These are phyloP conservation scores for Diplazon laetatorius DNA, from an alignment of 2,888 invertebrate species.

Conservation along the genomic window DNA sequence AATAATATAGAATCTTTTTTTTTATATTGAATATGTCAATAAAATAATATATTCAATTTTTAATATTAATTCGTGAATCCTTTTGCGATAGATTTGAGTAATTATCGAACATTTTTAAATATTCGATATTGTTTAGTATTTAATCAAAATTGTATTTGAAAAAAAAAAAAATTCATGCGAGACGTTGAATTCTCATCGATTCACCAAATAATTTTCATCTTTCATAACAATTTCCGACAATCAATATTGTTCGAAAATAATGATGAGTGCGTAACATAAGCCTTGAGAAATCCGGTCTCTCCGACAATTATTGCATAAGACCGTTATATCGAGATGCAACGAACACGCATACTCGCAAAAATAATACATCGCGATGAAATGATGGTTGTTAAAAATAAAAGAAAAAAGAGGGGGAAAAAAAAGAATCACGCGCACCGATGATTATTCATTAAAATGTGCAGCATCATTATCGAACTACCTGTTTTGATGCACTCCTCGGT, in stretches of 20 bases:
- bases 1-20: too few relatives aligned
- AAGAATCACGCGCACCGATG: slow-evolving; percentile 16
- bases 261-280: not conserved
- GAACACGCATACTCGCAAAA: not conserved
- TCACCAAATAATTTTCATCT: not conserved
- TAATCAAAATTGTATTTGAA: too few relatives aligned
- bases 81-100: too few relatives aligned
- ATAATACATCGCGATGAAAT: not conserved
- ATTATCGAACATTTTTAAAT: too few relatives aligned
- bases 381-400: too few relatives aligned
- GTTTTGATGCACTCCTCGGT: slow-evolving; percentile 87
- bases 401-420: not conserved
- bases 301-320: slow-evolving; percentile 10
- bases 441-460: slow-evolving; percentile 25
- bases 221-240: not conserved
- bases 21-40: too few relatives aligned
- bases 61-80: too few relatives aligned
- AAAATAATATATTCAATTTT: too few relatives aligned
- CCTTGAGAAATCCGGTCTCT: slow-evolving; percentile 9
- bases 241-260: slow-evolving; percentile 4
- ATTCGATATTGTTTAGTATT: too few relatives aligned
- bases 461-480: slow-evolving; percentile 80
- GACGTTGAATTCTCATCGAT: not conserved
- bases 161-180: too few relatives aligned
- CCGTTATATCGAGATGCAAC: slow-evolving; percentile 23